phyloP scores from a whole-genome alignment of 30 jellyfish, hydroid and myxozoan species.

The Aurelia coerulea region DNA sequence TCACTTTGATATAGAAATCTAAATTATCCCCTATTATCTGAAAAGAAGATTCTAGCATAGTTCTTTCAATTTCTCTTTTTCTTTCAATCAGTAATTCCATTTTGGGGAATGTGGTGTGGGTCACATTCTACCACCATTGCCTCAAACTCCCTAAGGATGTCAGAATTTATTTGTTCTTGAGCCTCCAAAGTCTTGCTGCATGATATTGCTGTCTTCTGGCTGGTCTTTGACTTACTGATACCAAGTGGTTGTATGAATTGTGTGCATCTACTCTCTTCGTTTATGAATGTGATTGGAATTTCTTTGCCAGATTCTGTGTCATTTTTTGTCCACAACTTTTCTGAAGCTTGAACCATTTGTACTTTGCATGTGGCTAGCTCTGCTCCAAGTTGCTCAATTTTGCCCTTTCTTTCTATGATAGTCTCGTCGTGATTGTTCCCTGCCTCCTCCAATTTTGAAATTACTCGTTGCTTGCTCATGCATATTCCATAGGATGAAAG shows the following conservation, averaged over 20 bases:
- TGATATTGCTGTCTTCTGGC: slow-evolving; percentile 10
- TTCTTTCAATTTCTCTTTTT: slow-evolving; percentile 1
- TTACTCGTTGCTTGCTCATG: slow-evolving; percentile 38
- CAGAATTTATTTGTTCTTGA: not conserved
- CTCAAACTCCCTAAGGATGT: not conserved
- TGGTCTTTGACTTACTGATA: not conserved
- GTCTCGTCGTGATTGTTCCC: not conserved
- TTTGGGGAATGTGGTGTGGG: not conserved
- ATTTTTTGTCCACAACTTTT: not conserved
- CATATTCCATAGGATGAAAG: slow-evolving; percentile 30
- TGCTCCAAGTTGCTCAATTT: not conserved
- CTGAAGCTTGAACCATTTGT: slow-evolving; percentile 6
- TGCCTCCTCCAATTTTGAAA: slow-evolving; percentile 27
- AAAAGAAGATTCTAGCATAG: not conserved
- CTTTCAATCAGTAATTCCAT: slow-evolving; percentile 1
- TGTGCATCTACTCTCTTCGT: not conserved
- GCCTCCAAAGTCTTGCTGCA: not conserved
- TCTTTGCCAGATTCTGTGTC: not conserved
- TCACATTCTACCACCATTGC: not conserved
- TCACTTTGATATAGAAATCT: not conserved
- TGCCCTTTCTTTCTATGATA: not conserved
- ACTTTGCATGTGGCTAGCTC: slow-evolving; percentile 1
- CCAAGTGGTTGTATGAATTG: not conserved
- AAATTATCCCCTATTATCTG: slow-evolving; percentile 4
- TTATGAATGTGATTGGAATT: slow-evolving; percentile 9